These are phyloP conservation scores for Neosilurus mollespiculum DNA, from an alignment of 2,797 vertebrate genomes.

Conservation along the genomic window DNA sequence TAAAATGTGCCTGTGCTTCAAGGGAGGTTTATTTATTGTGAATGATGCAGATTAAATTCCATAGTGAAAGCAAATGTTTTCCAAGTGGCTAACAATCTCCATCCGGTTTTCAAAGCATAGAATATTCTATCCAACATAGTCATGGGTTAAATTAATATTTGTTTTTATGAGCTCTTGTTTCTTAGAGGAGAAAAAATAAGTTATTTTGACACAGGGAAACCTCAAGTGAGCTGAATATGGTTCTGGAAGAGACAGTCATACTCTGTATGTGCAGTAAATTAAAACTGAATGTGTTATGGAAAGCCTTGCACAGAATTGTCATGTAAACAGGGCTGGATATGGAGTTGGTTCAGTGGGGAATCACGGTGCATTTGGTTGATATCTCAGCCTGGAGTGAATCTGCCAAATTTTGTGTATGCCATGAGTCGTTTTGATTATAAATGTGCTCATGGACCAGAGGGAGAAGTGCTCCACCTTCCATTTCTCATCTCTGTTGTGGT, in stretches of 20 bases:
- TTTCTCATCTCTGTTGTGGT: constrained; percentile 47
- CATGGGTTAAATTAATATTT: constrained; percentile 30
- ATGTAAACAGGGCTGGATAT: constrained; percentile 41
- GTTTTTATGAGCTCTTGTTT: constrained; percentile 8
- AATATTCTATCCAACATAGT: constrained; percentile 14
- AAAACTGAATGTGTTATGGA: constrained; percentile 40
- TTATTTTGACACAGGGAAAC: constrained; percentile 23
- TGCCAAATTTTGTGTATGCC: constrained; percentile 46
- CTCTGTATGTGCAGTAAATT: constrained; percentile 42
- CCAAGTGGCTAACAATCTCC: constrained; percentile 3
- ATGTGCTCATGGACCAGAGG: constrained; percentile 39
- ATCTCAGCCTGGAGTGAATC: constrained; percentile 47
- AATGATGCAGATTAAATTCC: constrained; percentile 37
- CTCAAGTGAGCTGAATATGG: constrained; percentile 3
- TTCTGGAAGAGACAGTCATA: constrained; percentile 17
- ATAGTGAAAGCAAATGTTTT: constrained; percentile 30
- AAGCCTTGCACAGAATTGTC: constrained; percentile 32
- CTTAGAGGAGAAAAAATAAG: constrained; percentile 2
- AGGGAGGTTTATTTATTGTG: constrained; percentile 39
- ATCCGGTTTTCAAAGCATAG: constrained; percentile 5
- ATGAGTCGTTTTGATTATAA: constrained; percentile 47
- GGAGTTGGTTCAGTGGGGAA: constrained; percentile 42
- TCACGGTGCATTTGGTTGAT: constrained; percentile 43
- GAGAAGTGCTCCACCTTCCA: constrained; percentile 47
- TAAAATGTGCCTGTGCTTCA: constrained; percentile 22